A percentile compares a stretch with the other conserved stretches of the same genome.
Conservation (phyloP, 2,797 vertebrate species). For the Dermochelys coriacea region DNA sequence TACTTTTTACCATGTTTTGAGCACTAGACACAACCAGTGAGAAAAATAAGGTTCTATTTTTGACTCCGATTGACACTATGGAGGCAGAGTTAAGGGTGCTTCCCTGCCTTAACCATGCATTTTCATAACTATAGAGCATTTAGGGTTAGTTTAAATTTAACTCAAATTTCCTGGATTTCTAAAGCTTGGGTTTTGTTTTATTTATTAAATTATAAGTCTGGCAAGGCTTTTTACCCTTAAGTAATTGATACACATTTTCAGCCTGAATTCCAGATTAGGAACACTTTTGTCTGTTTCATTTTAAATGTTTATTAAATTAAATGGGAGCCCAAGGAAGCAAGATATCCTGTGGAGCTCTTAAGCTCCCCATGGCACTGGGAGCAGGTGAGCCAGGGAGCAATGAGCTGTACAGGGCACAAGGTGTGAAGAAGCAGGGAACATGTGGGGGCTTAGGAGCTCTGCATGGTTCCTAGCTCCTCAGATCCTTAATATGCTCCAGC, state of each 20-base stretch:
- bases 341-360: too few species aligned
- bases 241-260: background rate
- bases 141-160: background rate
- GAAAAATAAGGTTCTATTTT: background rate
- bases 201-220: too few species aligned
- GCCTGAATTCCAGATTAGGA: background rate
- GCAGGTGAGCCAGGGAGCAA: too few species aligned
- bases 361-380: too few species aligned
- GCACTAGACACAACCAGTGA: background rate
- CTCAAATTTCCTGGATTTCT: background rate
- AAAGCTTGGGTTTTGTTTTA: background rate
- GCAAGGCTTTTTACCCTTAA: conserved; percentile 1
- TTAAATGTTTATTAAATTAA: background rate
- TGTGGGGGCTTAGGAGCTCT: background rate
- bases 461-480: background rate
- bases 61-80: background rate
- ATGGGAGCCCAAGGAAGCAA: background rate
- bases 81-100: background rate
- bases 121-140: background rate
- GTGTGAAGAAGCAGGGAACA: background rate
- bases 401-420: too few species aligned
- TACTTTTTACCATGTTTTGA: background rate
- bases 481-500: background rate
- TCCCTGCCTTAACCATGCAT: background rate
- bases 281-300: background rate